These are phyloP conservation scores for Dorcus parallelipipedus DNA, from an alignment of 2,888 invertebrate species.

Conservation along the genomic window DNA sequence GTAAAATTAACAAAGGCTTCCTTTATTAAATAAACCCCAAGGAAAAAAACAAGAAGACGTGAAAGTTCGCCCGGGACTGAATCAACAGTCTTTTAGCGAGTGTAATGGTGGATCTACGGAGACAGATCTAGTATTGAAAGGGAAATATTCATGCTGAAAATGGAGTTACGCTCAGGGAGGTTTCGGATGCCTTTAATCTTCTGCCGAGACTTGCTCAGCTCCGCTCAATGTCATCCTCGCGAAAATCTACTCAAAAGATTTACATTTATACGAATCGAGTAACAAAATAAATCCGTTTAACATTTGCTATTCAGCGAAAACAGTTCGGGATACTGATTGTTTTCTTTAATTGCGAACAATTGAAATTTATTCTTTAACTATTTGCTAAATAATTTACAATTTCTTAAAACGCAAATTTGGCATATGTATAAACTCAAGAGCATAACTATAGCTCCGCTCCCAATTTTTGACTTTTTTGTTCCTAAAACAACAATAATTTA, in stretches of 20 bases:
- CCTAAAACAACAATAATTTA: no score
- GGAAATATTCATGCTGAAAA: conserved; percentile 42
- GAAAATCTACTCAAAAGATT: background rate
- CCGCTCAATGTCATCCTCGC: background rate
- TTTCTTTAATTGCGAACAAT: no score
- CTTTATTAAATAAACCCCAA: background rate
- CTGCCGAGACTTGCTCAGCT: conserved; percentile 6
- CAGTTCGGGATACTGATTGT: no score
- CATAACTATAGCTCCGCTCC: no score
- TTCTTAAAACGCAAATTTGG: no score
- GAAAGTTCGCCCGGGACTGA: conserved; percentile 10
- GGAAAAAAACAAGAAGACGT: no score
- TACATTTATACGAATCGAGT: background rate
- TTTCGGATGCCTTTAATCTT: conserved; percentile 37
- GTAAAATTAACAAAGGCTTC: no score
- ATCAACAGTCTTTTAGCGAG: conserved; percentile 26
- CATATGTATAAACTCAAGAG: no score
- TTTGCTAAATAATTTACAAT: no score
- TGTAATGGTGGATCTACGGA: conserved; percentile 27
- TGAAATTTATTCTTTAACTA: no score
- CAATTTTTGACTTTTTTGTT: no score
- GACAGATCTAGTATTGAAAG: conserved; percentile 34
- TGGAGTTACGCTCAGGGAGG: conserved; percentile 35
- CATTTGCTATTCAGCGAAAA: no score
- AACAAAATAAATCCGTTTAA: background rate